Conservation (phyloP, 2,888 invertebrate genomes). For the Lucinisca nassula region DNA sequence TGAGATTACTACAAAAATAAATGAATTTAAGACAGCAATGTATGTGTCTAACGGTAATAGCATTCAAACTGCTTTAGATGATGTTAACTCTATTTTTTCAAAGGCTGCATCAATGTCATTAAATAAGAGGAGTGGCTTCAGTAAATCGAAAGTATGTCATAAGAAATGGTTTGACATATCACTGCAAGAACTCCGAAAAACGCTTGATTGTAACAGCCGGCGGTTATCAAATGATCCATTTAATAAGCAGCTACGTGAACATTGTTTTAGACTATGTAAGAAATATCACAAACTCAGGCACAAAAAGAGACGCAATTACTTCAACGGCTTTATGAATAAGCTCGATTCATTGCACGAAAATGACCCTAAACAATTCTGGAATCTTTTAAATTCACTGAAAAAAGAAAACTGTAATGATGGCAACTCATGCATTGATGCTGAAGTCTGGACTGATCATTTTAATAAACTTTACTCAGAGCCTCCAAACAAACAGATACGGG, state of each 20-base stretch:
- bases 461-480: not conserved
- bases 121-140: not conserved
- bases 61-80: not conserved
- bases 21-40: not conserved
- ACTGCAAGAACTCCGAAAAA: not conserved
- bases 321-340: not conserved
- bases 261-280: not conserved
- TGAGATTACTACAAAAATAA: not conserved
- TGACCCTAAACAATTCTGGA: not conserved
- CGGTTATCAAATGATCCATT: not conserved
- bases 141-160: not conserved
- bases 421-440: not conserved
- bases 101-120: not conserved
- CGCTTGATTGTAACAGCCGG: not conserved
- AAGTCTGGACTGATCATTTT: not conserved
- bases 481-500: not conserved
- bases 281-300: not conserved
- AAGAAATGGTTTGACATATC: not conserved
- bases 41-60: not conserved
- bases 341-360: conserved; percentile 4
- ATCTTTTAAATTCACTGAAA: not conserved
- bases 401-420: not conserved
- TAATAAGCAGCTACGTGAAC: not conserved
- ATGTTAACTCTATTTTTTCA: not conserved
- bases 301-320: not conserved